Conservation (phyloP, 2,888 invertebrate genomes). For the Neoscelio sp. region DNA sequence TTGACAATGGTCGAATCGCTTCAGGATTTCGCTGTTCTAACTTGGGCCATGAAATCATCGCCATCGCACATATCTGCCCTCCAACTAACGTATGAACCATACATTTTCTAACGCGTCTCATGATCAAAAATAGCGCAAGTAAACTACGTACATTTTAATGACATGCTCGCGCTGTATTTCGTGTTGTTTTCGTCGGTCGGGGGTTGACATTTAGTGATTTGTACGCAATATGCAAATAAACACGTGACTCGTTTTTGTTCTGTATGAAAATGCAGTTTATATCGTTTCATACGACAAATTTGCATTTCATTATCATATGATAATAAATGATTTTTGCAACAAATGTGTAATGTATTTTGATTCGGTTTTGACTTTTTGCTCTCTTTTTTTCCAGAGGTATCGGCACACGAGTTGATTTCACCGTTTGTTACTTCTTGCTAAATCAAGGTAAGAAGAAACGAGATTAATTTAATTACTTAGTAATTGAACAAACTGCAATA, state of each 20-base stretch:
- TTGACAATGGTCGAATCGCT: constrained; percentile 34
- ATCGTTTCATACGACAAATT: constrained; percentile 13
- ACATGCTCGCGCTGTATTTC: not conserved
- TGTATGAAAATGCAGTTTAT: constrained; percentile 12
- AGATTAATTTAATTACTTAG: constrained; percentile 40
- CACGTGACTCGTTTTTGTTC: constrained; percentile 11
- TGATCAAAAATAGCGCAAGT: constrained; percentile 10
- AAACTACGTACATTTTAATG: not conserved
- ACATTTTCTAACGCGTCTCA: not conserved
- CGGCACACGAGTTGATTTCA: constrained; percentile 15
- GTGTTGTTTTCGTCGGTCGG: constrained; percentile 15
- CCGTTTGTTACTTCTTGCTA: constrained; percentile 21
- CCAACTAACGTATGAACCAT: too few species aligned
- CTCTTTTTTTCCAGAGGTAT: constrained; percentile 18
- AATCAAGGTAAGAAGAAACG: constrained; percentile 43
- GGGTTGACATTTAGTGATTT: constrained; percentile 4
- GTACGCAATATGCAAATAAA: not conserved
- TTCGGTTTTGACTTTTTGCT: not conserved
- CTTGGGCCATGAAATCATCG: not conserved
- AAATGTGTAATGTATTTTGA: not conserved
- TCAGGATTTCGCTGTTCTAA: not conserved
- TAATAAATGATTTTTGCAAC: constrained; percentile 3
- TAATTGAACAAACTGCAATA: constrained; percentile 20
- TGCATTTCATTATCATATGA: constrained; percentile 22
- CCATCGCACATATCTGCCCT: too few species aligned